phyloP scores from a whole-genome alignment of 1,140 invertebrate genomes.

The Drosophila sp. region DNA sequence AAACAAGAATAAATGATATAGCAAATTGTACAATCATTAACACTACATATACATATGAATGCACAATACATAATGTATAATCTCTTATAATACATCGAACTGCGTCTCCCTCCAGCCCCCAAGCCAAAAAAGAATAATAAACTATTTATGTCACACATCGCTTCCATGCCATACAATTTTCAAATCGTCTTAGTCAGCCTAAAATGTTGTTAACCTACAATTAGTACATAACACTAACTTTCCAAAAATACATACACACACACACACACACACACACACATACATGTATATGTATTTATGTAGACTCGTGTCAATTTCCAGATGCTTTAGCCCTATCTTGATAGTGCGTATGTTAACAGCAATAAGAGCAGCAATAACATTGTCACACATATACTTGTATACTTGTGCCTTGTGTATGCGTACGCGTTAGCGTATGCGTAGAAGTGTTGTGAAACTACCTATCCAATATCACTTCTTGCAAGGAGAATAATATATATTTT shows the following conservation, averaged over 20 bases:
- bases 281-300: conserved; percentile 2
- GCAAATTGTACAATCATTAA: conserved; percentile 42
- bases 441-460: background rate
- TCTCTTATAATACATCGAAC: conserved; percentile 34
- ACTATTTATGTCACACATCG: conserved; percentile 29
- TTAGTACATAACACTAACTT: conserved; percentile 7
- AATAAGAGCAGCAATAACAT: conserved; percentile 11
- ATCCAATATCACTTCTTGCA: background rate
- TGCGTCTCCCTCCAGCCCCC: conserved; percentile 9
- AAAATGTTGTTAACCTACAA: conserved; percentile 13
- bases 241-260: conserved; percentile 11
- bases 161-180: conserved; percentile 34
- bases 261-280: conserved; percentile 6
- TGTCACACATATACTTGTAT: background rate
- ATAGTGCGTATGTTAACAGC: conserved; percentile 13
- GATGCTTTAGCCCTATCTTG: conserved; percentile 5
- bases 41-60: conserved; percentile 3
- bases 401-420: background rate
- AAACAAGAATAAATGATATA: conserved; percentile 16
- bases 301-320: conserved; percentile 11
- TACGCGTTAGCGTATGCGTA: conserved; percentile 6
- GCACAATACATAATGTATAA: background rate
- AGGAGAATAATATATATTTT: too few species aligned
- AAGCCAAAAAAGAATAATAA: conserved; percentile 17
- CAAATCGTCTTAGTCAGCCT: background rate